These are phyloP conservation scores for Pipistrellus nathusii DNA, from an alignment of 2,797 vertebrate species.

Conservation along the genomic window DNA sequence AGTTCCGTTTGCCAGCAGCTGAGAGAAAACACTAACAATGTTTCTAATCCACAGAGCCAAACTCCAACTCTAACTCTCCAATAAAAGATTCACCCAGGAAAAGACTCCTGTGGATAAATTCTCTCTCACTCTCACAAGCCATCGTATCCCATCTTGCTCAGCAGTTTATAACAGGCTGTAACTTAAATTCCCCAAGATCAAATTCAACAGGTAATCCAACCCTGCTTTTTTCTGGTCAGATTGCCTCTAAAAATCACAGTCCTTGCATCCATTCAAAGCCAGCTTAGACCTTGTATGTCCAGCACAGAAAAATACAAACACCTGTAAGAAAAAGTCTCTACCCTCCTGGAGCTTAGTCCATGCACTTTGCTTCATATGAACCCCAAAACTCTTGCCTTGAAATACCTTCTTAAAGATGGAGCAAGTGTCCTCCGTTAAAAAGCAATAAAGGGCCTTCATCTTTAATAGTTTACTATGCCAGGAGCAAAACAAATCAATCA, in stretches of 20 bases:
- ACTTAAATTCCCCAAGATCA: conserved; percentile 63
- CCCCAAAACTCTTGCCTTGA: conserved; percentile 54
- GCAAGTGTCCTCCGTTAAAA: conserved; percentile 44
- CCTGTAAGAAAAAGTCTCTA: background rate
- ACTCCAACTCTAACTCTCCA: conserved; percentile 53
- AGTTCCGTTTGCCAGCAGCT: conserved; percentile 60
- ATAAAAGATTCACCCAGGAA: conserved; percentile 40
- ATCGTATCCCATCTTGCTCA: conserved; percentile 33
- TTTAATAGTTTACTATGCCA: background rate
- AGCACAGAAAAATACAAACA: conserved; percentile 30
- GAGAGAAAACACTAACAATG: conserved; percentile 64
- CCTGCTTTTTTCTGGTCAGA: conserved; percentile 59
- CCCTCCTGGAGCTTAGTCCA: conserved; percentile 14
- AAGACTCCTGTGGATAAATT: conserved; percentile 18
- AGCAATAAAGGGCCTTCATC: conserved; percentile 1
- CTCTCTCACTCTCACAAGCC: background rate
- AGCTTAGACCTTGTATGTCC: background rate
- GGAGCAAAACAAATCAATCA: conserved; percentile 17
- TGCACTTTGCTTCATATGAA: conserved; percentile 48
- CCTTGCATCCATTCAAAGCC: conserved; percentile 69
- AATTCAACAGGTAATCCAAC: conserved; percentile 58
- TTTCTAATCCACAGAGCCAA: conserved; percentile 58
- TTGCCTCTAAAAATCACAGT: conserved; percentile 72
- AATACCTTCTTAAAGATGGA: conserved; percentile 45
- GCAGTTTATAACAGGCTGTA: background rate